A percentile compares a stretch with the other conserved stretches of the same genome.
phyloP scores from a whole-genome alignment of 2,113 vertebrate species.

The Epinephelus moara region DNA sequence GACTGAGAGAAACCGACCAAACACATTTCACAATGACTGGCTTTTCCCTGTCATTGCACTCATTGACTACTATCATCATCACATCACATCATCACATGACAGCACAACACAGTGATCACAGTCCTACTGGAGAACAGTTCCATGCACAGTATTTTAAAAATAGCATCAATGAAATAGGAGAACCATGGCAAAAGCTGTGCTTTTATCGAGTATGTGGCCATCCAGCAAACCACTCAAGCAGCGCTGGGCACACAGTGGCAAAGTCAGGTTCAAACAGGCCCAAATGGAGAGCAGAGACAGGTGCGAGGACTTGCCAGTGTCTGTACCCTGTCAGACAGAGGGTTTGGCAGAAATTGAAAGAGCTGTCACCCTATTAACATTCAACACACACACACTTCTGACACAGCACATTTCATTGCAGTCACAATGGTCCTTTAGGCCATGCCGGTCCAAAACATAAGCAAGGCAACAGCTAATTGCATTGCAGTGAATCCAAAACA shows the following conservation, averaged over 20 bases:
- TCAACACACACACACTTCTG: conserved; percentile 65
- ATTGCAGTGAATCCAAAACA: conserved; percentile 50
- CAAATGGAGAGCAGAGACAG: conserved; percentile 36
- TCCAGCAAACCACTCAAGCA: conserved; percentile 41
- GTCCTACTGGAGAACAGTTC: background rate
- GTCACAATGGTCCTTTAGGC: conserved; percentile 53
- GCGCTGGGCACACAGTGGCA: conserved; percentile 12
- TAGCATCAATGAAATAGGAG: conserved; percentile 26
- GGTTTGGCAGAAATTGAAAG: conserved; percentile 68
- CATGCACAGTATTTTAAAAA: conserved; percentile 9
- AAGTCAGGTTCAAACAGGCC: conserved; percentile 31
- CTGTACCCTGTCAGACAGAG: conserved; percentile 48
- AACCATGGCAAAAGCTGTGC: conserved; percentile 3
- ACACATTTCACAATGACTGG: conserved; percentile 27
- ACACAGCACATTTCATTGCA: conserved; percentile 75
- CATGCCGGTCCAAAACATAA: conserved; percentile 57
- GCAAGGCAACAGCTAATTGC: conserved; percentile 68
- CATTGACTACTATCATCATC: conserved; percentile 34
- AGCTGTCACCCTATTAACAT: conserved; percentile 61
- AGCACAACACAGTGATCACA: conserved; percentile 21
- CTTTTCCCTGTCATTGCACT: conserved; percentile 35
- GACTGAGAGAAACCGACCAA: conserved; percentile 29
- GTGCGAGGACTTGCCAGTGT: conserved; percentile 49
- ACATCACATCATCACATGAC: too few species aligned
- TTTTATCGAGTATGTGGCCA: conserved; percentile 26